Conservation (phyloP, 2,113 vertebrate genomes). For the Podilymbus podiceps region DNA sequence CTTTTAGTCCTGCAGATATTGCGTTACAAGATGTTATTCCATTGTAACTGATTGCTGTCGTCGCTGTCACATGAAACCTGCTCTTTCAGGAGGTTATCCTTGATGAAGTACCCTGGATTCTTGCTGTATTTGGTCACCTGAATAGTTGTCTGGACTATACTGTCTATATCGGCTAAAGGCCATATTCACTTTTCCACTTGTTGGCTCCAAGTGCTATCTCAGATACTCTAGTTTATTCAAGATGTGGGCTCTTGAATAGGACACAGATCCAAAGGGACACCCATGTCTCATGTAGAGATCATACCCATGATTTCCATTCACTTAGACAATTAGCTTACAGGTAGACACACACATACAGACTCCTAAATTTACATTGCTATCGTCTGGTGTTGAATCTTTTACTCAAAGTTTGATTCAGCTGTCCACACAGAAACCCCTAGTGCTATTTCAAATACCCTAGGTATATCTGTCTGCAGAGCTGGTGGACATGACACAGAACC, state of each 20-base stretch:
- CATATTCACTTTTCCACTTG: background rate
- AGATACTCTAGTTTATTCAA: background rate
- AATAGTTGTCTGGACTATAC: background rate
- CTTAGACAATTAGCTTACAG: background rate
- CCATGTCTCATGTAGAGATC: background rate
- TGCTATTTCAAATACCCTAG: background rate
- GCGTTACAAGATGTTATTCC: background rate
- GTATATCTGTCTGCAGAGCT: background rate
- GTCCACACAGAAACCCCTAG: background rate
- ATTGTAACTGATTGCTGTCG: background rate
- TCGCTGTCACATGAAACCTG: background rate
- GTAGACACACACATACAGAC: background rate
- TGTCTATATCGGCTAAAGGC: background rate
- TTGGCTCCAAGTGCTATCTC: background rate
- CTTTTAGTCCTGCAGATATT: background rate
- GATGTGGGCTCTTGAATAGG: background rate
- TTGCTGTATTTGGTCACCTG: background rate
- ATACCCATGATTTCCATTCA: background rate
- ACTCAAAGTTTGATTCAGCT: background rate
- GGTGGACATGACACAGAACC: background rate
- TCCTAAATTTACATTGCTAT: background rate
- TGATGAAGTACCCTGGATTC: background rate
- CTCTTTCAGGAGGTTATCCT: background rate
- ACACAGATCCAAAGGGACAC: background rate
- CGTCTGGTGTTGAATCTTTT: background rate